A percentile compares a stretch with the other conserved stretches of the same genome.
These are phyloP conservation scores for Hylia prasina DNA, from an alignment of 2,113 vertebrate species.

Conservation along the genomic window DNA sequence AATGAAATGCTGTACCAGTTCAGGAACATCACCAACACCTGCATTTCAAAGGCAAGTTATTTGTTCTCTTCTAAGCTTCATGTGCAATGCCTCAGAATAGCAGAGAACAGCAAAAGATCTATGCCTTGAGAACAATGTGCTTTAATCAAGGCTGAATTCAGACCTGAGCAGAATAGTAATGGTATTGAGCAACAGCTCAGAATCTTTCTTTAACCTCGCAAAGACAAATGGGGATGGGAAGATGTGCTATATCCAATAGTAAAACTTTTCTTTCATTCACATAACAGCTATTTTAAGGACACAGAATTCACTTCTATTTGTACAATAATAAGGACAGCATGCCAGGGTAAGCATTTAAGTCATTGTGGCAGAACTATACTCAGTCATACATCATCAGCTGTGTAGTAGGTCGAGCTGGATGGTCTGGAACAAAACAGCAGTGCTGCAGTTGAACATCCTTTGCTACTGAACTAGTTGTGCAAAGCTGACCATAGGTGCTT, in stretches of 20 bases:
- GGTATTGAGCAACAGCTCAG: background rate
- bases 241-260: background rate
- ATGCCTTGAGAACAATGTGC: background rate
- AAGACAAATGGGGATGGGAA: background rate
- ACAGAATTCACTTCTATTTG: background rate
- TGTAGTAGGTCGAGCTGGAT: background rate
- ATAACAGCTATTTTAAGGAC: background rate
- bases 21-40: background rate
- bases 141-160: slow-evolving; percentile 2
- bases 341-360: background rate
- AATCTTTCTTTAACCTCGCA: background rate
- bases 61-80: background rate
- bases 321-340: background rate
- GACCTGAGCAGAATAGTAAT: background rate
- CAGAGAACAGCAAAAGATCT: background rate
- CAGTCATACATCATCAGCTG: background rate
- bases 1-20: background rate
- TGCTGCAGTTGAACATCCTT: background rate
- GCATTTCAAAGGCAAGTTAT: background rate
- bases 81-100: background rate
- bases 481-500: background rate
- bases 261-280: background rate
- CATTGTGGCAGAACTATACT: background rate
- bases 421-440: background rate
- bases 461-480: background rate